Evolutionary conservation across 2,888 invertebrate species (phyloP), one percentile per base, ranked within the genome.

Genomic region (Peribatodes rhomboidaria): DNA sequence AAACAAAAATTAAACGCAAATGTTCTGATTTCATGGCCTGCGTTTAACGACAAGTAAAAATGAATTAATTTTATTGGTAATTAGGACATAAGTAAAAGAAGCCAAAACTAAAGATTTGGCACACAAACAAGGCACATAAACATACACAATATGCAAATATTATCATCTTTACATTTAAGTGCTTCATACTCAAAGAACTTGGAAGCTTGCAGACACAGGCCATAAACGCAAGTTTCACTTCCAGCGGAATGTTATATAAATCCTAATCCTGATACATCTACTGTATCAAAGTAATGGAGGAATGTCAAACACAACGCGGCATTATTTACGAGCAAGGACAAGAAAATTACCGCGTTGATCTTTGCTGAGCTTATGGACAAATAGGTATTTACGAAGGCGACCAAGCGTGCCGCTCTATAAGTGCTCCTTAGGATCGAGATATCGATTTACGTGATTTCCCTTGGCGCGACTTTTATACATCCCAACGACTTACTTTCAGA

Each of bases 391-490:
- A 71, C 22, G 58, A 66, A 64, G 65, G 65, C 69, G 71, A 68
- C 65, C 61, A 60, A 44, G 20, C 63, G 47, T 47, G n/a, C 31
- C 16, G 35, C 31, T 55, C n/a, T 59, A 49, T 54, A 55, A 37
- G 52, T 49, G 20, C 42, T 63, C n/a, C 50, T 56, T 22, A 54
- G 20, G 37, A 61, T 57, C 57, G 33, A 65, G 61, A 65, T 18
- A 54, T 64, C 37, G 56, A 65, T 62, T 65, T 46, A 58, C 60
- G 55, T 79, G 75, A 81, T 80, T 81, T 81, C 81, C 81, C 81
- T 46, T 14, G 79, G 64, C 77, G 65, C 76, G 50, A 74, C 67
- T 79, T 79, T 66, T 64, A 68, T 44, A 52, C 68, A 54, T 54
- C 41, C 31, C 33, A 76, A 73, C 42, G 65, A 71, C 72, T 42